These are phyloP conservation scores for Drosophila picticornis DNA, from an alignment of 2,888 invertebrate genomes.

Conservation along the genomic window DNA sequence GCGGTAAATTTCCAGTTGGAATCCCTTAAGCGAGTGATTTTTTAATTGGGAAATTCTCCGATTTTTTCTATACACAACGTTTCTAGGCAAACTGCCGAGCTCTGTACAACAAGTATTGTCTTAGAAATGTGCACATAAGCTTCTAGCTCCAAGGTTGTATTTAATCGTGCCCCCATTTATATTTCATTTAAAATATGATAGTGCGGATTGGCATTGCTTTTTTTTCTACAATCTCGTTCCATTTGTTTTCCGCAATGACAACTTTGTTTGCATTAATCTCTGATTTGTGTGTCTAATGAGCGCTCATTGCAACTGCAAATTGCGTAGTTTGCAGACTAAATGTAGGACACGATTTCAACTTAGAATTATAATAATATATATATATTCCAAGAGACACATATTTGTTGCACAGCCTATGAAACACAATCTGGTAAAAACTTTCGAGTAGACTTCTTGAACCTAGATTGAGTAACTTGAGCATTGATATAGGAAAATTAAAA, in stretches of 20 bases:
- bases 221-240: constrained; percentile 23
- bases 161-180: constrained; percentile 73
- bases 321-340: constrained; percentile 51
- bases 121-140: constrained; percentile 2
- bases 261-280: constrained; percentile 59
- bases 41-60: constrained; percentile 8
- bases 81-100: constrained; percentile 34
- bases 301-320: constrained; percentile 37
- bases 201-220: constrained; percentile 53
- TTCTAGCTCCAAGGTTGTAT: constrained; percentile 61
- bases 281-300: constrained; percentile 25
- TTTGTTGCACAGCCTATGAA: neutral
- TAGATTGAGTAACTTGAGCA: neutral
- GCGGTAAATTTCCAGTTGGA: neutral
- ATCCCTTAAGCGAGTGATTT: neutral
- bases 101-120: neutral
- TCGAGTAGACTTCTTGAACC: neutral
- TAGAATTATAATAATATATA: neutral
- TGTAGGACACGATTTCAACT: constrained; percentile 35
- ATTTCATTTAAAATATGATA: constrained; percentile 43
- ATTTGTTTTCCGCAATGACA: constrained; percentile 43
- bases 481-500: neutral
- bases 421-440: neutral
- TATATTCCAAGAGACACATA: neutral
- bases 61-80: neutral